A percentile compares a stretch with the other conserved stretches of the same genome.
phyloP scores from a whole-genome alignment of 2,797 vertebrate genomes.

The Hipposideros larvatus region DNA sequence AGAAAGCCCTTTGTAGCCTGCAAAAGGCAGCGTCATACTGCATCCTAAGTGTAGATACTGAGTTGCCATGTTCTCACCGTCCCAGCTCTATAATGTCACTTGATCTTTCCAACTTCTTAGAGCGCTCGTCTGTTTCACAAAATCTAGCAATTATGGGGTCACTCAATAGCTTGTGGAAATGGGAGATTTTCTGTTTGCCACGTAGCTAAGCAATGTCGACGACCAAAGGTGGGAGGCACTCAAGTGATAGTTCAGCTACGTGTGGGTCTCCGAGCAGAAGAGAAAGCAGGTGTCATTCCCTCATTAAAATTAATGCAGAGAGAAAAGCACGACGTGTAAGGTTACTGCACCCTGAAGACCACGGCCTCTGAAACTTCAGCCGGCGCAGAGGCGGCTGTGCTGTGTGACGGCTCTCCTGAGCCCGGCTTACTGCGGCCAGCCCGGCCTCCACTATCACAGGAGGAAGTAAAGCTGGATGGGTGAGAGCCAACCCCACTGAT shows the following conservation, averaged over 20 bases:
- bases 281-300: neutral
- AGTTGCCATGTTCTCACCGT: neutral
- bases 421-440: neutral
- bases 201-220: neutral
- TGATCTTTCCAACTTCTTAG: neutral
- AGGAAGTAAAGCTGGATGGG: neutral
- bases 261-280: neutral
- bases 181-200: neutral
- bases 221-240: neutral
- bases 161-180: neutral
- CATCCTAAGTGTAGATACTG: too few relatives aligned
- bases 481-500: constrained; percentile 41
- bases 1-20: neutral
- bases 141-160: neutral
- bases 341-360: neutral
- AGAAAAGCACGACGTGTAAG: neutral
- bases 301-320: neutral
- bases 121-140: neutral
- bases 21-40: neutral
- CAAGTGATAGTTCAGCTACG: neutral
- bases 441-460: neutral
- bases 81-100: neutral
- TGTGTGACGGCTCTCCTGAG: neutral
- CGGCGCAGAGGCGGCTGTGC: neutral
- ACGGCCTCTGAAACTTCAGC: neutral